Conservation (phyloP, 2,888 invertebrate genomes). For the Ectobius pallidus region DNA sequence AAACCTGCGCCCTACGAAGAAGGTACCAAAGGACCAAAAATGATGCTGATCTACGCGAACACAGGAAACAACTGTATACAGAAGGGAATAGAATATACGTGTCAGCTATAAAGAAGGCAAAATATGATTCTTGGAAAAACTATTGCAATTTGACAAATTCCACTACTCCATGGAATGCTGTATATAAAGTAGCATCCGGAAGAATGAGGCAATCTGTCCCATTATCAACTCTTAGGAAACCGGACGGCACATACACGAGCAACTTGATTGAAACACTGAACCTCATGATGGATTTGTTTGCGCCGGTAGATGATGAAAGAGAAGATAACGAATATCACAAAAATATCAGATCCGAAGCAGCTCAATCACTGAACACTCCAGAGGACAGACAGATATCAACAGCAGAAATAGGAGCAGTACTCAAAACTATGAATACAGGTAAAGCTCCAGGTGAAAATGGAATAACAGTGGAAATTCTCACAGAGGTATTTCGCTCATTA, state of each 20-base stretch:
- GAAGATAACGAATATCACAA: not conserved
- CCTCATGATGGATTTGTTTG: not conserved
- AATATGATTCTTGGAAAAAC: not conserved
- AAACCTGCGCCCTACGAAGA: not conserved
- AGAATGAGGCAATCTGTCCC: not conserved
- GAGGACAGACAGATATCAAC: not conserved
- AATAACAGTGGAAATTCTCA: not conserved
- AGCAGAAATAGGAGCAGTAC: not conserved
- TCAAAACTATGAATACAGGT: not conserved
- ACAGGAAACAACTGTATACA: not conserved
- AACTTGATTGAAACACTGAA: not conserved
- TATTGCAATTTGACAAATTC: not conserved
- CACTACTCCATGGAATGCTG: not conserved
- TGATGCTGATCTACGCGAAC: not conserved
- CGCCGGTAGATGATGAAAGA: not conserved
- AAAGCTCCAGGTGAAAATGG: conserved; percentile 18
- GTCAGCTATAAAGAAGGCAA: not conserved
- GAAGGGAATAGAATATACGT: conserved; percentile 13
- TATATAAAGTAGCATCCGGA: conserved; percentile 6
- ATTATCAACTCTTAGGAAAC: not conserved
- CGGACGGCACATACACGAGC: not conserved
- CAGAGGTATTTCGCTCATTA: not conserved
- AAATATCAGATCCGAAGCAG: not conserved
- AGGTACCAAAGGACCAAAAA: conserved; percentile 6
- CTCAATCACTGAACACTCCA: not conserved